Percentiles rank a stretch among this genome's conserved stretches.
These are phyloP conservation scores for Aulostomus chinensis DNA, from an alignment of 2,797 vertebrate genomes.

Conservation along the genomic window DNA sequence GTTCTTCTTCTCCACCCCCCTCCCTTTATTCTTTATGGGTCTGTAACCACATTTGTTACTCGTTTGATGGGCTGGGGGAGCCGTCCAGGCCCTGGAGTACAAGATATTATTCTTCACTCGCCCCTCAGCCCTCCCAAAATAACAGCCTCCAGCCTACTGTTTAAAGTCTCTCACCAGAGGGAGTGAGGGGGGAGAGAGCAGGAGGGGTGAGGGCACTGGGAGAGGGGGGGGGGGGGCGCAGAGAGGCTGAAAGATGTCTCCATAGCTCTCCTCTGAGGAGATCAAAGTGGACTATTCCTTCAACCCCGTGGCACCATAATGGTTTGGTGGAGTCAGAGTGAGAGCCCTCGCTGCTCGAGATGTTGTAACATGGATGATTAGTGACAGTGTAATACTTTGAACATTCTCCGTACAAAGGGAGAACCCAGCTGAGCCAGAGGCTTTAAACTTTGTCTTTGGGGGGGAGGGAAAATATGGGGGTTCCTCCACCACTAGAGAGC, in stretches of 20 bases:
- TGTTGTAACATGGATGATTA: slow-evolving; percentile 77
- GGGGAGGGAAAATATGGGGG: slow-evolving; percentile 48
- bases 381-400: slow-evolving; percentile 77
- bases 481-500: slow-evolving; percentile 78
- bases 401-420: slow-evolving; percentile 74
- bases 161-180: slow-evolving; percentile 80
- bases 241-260: slow-evolving; percentile 67
- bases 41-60: slow-evolving; percentile 81
- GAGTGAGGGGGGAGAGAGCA: slow-evolving; percentile 52
- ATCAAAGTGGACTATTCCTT: slow-evolving; percentile 66
- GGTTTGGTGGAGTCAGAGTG: slow-evolving; percentile 70
- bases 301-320: slow-evolving; percentile 67
- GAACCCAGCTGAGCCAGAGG: slow-evolving; percentile 82
- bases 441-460: slow-evolving; percentile 73
- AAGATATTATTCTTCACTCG: slow-evolving; percentile 83
- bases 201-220: slow-evolving; percentile 25
- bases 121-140: slow-evolving; percentile 74
- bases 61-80: slow-evolving; percentile 81
- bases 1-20: slow-evolving; percentile 79
- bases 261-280: slow-evolving; percentile 68
- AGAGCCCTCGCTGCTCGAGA: slow-evolving; percentile 63
- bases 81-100: slow-evolving; percentile 76
- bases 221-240: slow-evolving; percentile 50
- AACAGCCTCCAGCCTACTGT: slow-evolving; percentile 81
- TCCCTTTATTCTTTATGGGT: slow-evolving; percentile 80